Evolutionary conservation across 2,888 invertebrate genomes (phyloP).

Genomic region (Thecophora atra): DNA sequence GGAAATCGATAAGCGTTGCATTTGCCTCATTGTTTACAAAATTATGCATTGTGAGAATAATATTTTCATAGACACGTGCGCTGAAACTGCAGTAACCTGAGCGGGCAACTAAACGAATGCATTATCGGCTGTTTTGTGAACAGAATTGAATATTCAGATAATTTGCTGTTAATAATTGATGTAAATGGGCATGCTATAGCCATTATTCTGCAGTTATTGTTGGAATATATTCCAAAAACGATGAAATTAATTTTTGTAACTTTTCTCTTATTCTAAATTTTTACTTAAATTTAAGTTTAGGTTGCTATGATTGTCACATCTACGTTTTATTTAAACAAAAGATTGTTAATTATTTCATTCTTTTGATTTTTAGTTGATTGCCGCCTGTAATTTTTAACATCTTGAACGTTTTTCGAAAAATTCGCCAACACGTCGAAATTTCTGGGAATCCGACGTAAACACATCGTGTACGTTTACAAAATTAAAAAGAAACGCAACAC

Average conservation of each 20-base stretch:
- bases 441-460: conserved; percentile 55
- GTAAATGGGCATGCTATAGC: background rate
- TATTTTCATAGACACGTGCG: conserved; percentile 1
- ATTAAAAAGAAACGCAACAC: conserved; percentile 60
- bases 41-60: conserved; percentile 20
- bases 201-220: background rate
- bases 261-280: too few species aligned
- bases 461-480: conserved; percentile 62
- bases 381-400: conserved; percentile 11
- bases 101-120: background rate
- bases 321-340: too few species aligned
- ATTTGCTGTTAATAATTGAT: background rate
- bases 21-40: conserved; percentile 1
- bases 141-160: background rate
- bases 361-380: background rate
- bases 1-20: conserved; percentile 12
- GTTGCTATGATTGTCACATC: too few species aligned
- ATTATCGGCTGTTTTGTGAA: background rate
- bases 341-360: too few species aligned
- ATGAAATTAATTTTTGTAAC: too few species aligned
- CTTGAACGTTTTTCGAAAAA: conserved; percentile 51
- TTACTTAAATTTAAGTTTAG: too few species aligned
- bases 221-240: background rate
- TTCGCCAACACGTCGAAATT: conserved; percentile 63
- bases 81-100: conserved; percentile 2